Conservation (phyloP, 2,113 vertebrate genomes). For the Columbina picui region DNA sequence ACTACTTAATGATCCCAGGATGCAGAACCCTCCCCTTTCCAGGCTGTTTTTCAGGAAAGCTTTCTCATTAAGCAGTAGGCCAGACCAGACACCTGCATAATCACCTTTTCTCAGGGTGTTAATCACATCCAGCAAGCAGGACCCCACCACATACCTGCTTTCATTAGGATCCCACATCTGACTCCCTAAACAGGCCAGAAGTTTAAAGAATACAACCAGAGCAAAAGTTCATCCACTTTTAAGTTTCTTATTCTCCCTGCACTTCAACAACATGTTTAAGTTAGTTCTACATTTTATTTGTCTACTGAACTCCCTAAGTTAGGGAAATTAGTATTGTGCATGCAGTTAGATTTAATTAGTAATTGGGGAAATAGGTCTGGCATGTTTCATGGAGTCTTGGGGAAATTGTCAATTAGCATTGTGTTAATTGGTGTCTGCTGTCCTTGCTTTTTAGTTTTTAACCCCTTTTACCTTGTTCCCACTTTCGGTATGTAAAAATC, state of each 20-base stretch:
- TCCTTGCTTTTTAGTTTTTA: constrained; percentile 88
- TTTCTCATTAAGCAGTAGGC: neutral
- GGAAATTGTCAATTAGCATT: constrained; percentile 89
- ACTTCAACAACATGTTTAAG: constrained; percentile 74
- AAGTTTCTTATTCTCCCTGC: constrained; percentile 54
- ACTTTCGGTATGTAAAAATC: constrained; percentile 81
- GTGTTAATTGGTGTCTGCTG: constrained; percentile 87
- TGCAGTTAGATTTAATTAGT: constrained; percentile 86
- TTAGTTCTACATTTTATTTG: constrained; percentile 81
- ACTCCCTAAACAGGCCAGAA: constrained; percentile 17
- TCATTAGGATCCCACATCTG: neutral
- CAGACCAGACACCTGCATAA: neutral
- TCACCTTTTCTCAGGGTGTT: neutral
- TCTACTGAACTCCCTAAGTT: constrained; percentile 81
- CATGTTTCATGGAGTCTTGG: constrained; percentile 85
- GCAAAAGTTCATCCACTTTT: constrained; percentile 51
- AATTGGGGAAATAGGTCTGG: constrained; percentile 86
- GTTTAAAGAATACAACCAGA: constrained; percentile 5
- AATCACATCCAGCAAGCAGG: neutral
- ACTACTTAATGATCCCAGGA: neutral
- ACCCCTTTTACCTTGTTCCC: constrained; percentile 86
- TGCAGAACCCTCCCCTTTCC: neutral
- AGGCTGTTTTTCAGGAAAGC: neutral
- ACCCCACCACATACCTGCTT: neutral
- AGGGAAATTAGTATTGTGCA: constrained; percentile 84